Evolutionary conservation across 2,888 invertebrate species (phyloP), one percentile per base, ranked within the genome.

Genomic region (Anagyrus pseudococci): DNA sequence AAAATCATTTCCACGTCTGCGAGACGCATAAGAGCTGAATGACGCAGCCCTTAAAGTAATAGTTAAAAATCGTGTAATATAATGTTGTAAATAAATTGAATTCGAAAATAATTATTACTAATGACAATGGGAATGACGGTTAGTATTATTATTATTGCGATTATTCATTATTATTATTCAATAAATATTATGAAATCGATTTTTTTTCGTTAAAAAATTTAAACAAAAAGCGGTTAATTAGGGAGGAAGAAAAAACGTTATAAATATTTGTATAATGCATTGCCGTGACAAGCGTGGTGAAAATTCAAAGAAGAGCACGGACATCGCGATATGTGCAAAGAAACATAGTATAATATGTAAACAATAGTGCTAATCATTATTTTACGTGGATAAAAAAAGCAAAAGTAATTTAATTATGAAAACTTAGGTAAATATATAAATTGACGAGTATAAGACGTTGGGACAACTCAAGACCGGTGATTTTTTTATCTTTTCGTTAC

Each of bases 51-150:
- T 74, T 73, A 76, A 49, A 66, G 76, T 76, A 75, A 43, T 59
- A 56, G 56, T 59, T 64, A n/a, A n/a, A n/a, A n/a, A n/a, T n/a
- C n/a, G n/a, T 64, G 64, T 64, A 64, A 52, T 50, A 64, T 64
- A 64, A 69, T 69, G 70, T 67, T 78, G 77, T 78, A 78, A 73
- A 77, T 77, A 73, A 70, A 69, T 69, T 76, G 74, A 72, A 71
- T 71, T 71, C 71, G 68, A 69, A 69, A 64, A 57, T n/a, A n/a
- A n/a, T n/a, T n/a, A n/a, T n/a, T n/a, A n/a, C n/a, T n/a, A n/a
- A n/a, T n/a, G n/a, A n/a, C n/a, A n/a, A n/a, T n/a, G n/a, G n/a
- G n/a, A n/a, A n/a, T n/a, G n/a, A n/a, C n/a, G n/a, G n/a, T n/a
- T n/a, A n/a, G n/a, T 58, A 62, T 66, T 66, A 66, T 66, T 66